Evolutionary conservation across 2,113 vertebrate genomes (phyloP).

Genomic region (Oceanites oceanicus): DNA sequence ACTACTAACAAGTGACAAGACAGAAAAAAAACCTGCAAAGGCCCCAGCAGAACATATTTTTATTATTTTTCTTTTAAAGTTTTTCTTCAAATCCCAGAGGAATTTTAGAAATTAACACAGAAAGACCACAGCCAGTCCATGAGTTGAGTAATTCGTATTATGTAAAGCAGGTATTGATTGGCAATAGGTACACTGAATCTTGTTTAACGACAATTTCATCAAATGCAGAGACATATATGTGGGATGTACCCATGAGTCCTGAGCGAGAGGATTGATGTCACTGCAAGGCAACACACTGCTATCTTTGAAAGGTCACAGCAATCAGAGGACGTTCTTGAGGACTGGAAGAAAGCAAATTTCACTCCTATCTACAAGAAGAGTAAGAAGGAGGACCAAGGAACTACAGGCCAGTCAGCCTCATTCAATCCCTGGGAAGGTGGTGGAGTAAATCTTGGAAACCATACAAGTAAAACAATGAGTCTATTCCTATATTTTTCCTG

Average conservation of each 20-base stretch:
- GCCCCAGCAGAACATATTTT: not conserved
- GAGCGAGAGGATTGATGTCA: not conserved
- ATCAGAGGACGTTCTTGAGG: not conserved
- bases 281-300: not conserved
- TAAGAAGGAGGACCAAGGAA: not conserved
- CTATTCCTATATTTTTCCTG: not conserved
- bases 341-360: not conserved
- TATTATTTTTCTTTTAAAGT: not conserved
- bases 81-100: not conserved
- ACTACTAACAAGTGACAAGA: not conserved
- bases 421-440: not conserved
- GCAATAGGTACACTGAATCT: not conserved
- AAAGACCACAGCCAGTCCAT: not conserved
- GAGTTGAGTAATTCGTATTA: not conserved
- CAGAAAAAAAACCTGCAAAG: not conserved
- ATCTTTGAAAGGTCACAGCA: not conserved
- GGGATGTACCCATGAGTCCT: not conserved
- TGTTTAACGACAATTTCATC: not conserved
- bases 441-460: not conserved
- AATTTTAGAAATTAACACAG: not conserved
- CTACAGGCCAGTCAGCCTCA: not conserved
- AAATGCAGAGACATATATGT: not conserved
- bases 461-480: not conserved
- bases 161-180: not conserved
- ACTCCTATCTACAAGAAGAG: not conserved